Base-by-base conservation (phyloP, 1,140 invertebrate genomes). In the Drosophila athabasca region DNA sequence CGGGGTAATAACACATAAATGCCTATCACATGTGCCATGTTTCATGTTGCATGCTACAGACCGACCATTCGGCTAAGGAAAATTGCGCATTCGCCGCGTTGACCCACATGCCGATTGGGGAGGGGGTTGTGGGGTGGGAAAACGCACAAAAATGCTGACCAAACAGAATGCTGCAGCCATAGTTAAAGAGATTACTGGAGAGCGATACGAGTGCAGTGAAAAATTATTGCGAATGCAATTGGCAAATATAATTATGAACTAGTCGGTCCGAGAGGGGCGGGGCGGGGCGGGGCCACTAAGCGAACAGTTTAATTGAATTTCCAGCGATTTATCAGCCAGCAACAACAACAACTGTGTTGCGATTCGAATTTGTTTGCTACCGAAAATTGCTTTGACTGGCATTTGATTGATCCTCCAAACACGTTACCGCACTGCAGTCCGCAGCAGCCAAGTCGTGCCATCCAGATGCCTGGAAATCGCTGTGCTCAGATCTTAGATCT, bases 1-100 rank as follows among this genome's bases (percentile, higher is more conserved):
- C 11, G 62, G 51, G 62, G 62, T 50, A 84, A 79, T 79, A 84
- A 76, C 65, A 81, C 52, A 73, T 59, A 81, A 85, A 85, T 84
- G 77, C 67, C 68, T 83, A 73, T 82, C 76, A 66, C 76, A 79
- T 62, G 83, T 84, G 80, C 80, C 70, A 62, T 84, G 80, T 79
- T 54, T 52, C 79, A 65, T 53, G 79, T 52, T 41, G 68, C 62
- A 35, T 39, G 57, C 44, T 26, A 5, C 24, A 26, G 24, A 5
- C 24, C 24, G 3, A 1, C 35, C 35, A 79, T 79, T 74, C 75
- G 60, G 76, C 62, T 51, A 74, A 59, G 62, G 49, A 58, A 83
- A 79, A 83, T 83, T 68, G 62, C 79, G 65, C 65, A 82, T 83
- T 79, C 79, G 79, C 65, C 79, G 54, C 60, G 64, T 79, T 67